Percentiles rank a stretch among this genome's conserved stretches.
Evolutionary conservation across 2,797 vertebrate genomes (phyloP).

Genomic region (Borostomias antarcticus): DNA sequence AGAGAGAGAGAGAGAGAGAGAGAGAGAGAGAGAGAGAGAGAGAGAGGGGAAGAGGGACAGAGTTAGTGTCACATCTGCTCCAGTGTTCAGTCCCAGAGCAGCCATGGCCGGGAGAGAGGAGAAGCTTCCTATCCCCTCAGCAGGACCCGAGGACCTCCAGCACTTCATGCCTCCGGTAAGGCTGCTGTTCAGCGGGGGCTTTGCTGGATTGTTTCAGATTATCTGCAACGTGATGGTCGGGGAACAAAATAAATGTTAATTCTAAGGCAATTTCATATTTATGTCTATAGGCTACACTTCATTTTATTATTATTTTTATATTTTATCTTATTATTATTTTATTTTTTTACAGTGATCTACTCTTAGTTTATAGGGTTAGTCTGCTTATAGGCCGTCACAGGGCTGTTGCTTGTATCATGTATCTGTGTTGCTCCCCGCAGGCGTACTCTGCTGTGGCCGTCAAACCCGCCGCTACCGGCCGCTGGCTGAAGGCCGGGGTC

Average conservation of each 20-base stretch:
- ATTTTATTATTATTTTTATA: no score
- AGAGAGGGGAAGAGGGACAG: background rate
- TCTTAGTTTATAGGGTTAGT: no score
- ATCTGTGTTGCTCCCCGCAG: slow-evolving; percentile 59
- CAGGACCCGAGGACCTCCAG: slow-evolving; percentile 85
- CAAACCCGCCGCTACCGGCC: slow-evolving; percentile 76
- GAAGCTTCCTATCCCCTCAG: slow-evolving; percentile 87
- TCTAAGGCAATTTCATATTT: no score
- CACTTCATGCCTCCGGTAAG: slow-evolving; percentile 88
- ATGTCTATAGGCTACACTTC: no score
- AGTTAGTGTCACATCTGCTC: slow-evolving; percentile 27
- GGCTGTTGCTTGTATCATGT: no score
- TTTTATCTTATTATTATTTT: no score
- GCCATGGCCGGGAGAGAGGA: slow-evolving; percentile 84
- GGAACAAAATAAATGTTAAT: no score
- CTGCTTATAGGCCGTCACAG: no score
- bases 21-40: slow-evolving; percentile 5
- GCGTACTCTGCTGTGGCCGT: slow-evolving; percentile 81
- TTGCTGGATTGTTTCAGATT: no score
- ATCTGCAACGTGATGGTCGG: no score
- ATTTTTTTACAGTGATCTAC: no score
- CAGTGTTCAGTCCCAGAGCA: slow-evolving; percentile 56
- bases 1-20: slow-evolving; percentile 13
- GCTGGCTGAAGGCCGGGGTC: slow-evolving; percentile 85
- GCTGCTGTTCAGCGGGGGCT: background rate